Evolutionary conservation across 2,888 invertebrate genomes (phyloP), one percentile per base, ranked within the genome.

Genomic region (Drosophila recens): DNA sequence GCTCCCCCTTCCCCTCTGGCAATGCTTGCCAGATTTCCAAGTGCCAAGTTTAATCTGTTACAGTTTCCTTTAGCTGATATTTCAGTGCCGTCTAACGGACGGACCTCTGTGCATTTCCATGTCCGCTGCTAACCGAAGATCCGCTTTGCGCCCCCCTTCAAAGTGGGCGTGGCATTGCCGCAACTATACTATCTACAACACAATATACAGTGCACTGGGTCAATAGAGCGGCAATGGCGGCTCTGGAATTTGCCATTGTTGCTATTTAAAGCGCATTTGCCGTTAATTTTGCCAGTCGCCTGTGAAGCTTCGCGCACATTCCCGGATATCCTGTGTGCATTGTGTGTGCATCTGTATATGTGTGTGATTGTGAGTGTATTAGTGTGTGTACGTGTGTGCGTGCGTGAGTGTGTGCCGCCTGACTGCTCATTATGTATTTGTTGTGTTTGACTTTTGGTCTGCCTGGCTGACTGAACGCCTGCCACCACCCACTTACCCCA

Each of bases 41-140:
- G 90, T 85, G 88, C 90, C 82, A 87, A 82, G 86, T 75, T 85
- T 89, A 86, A 86, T 89, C 85, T 85, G 86, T 73, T 89, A 63
- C 66, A 75, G 85, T 78, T 89, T 81, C 85, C 89, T 87, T 89
- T 73, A 72, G 72, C 68, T 74, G 86, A 57, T 72, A 67, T 80
- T 80, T 79, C 74, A 63, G 71, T 52, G 69, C 67, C 71, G 65
- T 69, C 62, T 64, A 62, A 63, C 68, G 36, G 59, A 36, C 52
- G 36, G 59, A 36, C 52, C 65, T 42, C 63, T 49, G 49, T 63
- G 59, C 80, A 75, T 76, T 68, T 80, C 72, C 80, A 78, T 76
- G 77, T 78, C 76, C 76, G 78, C 57, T 80, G 58, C 38, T 63
- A 76, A 49, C 53, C 75, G 36, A 54, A 77, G 76, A 75, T 77